These are phyloP conservation scores for Falcunculus frontatus DNA, from an alignment of 2,113 vertebrate genomes.

Conservation along the genomic window DNA sequence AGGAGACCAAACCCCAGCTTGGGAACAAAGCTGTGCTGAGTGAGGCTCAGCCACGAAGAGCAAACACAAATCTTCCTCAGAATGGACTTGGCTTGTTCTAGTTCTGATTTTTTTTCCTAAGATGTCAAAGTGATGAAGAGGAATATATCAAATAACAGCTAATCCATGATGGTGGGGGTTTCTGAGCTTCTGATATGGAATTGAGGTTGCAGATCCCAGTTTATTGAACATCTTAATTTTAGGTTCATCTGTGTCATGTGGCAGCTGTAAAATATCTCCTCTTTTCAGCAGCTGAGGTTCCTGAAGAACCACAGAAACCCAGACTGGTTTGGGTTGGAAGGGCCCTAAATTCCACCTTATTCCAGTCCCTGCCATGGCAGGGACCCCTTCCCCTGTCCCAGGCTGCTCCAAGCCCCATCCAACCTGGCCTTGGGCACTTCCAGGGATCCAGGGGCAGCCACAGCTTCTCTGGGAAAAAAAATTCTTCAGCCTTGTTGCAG, in stretches of 20 bases:
- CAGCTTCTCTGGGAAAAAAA: neutral
- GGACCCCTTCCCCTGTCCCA: neutral
- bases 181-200: neutral
- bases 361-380: fast-evolving
- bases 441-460: neutral
- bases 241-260: neutral
- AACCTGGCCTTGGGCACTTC: fast-evolving
- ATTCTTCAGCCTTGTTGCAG: neutral
- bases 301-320: neutral
- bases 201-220: neutral
- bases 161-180: neutral
- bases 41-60: neutral
- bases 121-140: neutral
- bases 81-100: neutral
- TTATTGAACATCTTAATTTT: neutral
- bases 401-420: neutral
- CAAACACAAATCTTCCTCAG: neutral
- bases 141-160: neutral
- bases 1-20: neutral
- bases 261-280: neutral
- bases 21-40: constrained; percentile 3
- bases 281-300: neutral
- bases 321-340: neutral
- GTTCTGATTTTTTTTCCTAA: neutral
- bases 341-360: neutral